phyloP scores from a whole-genome alignment of 2,113 vertebrate genomes.

The Ailurus styani region DNA sequence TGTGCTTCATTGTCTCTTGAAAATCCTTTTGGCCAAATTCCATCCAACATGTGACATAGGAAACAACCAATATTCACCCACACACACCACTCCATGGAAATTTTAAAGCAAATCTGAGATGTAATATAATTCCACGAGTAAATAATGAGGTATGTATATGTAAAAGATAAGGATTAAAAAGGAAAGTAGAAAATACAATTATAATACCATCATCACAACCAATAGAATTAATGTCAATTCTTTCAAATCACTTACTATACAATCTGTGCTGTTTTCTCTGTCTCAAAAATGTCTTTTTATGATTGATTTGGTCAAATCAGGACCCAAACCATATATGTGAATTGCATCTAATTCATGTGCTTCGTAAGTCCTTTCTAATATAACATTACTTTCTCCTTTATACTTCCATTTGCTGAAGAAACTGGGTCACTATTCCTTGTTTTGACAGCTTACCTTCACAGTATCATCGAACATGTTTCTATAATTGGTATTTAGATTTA shows the following conservation, averaged over 20 bases:
- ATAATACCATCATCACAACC: not conserved
- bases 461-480: not conserved
- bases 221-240: not conserved
- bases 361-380: not conserved
- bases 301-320: not conserved
- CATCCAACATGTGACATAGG: not conserved
- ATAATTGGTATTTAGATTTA: not conserved
- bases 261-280: not conserved
- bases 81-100: not conserved
- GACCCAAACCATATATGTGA: not conserved
- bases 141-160: not conserved
- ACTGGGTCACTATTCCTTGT: not conserved
- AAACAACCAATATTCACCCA: not conserved
- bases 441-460: not conserved
- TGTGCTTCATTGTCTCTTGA: not conserved
- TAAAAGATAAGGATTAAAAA: not conserved
- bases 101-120: constrained; percentile 1
- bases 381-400: not conserved
- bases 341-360: not conserved
- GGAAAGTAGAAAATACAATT: not conserved
- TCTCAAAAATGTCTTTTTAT: not conserved
- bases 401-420: not conserved
- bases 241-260: not conserved
- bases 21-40: not conserved
- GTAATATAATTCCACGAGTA: not conserved